phyloP scores from a whole-genome alignment of 2,113 vertebrate genomes.

The Silurus glanis region DNA sequence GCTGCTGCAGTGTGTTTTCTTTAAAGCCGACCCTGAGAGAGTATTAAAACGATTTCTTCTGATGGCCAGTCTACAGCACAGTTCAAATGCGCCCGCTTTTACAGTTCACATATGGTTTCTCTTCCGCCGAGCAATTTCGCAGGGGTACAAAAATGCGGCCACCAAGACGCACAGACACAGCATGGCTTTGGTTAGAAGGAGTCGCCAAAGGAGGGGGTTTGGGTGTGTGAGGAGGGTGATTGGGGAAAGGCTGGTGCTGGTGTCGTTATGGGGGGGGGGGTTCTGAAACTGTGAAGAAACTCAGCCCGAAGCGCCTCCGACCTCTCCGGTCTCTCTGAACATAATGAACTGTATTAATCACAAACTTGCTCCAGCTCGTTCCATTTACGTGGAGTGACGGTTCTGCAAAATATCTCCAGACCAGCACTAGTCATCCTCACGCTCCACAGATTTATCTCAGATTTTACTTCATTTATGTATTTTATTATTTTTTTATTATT shows the following conservation, averaged over 20 bases:
- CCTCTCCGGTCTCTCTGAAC: slow-evolving; percentile 29
- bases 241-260: slow-evolving; percentile 28
- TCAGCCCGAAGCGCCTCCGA: slow-evolving; percentile 38
- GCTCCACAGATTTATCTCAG: slow-evolving; percentile 4
- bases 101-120: slow-evolving; percentile 61
- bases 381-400: slow-evolving; percentile 15
- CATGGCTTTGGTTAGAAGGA: slow-evolving; percentile 58
- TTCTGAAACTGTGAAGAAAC: slow-evolving; percentile 49
- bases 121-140: slow-evolving; percentile 56
- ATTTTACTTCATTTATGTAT: slow-evolving; percentile 22
- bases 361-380: slow-evolving; percentile 15
- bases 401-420: slow-evolving; percentile 30
- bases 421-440: slow-evolving; percentile 8
- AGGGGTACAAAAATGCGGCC: slow-evolving; percentile 61
- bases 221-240: too few relatives aligned
- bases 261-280: slow-evolving; percentile 3
- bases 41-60: slow-evolving; percentile 54
- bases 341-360: slow-evolving; percentile 37
- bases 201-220: slow-evolving; percentile 13
- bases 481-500: slow-evolving; percentile 18
- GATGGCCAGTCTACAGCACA: slow-evolving; percentile 61
- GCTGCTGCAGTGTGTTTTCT: slow-evolving; percentile 41
- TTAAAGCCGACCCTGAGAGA: slow-evolving; percentile 54
- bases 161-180: slow-evolving; percentile 53
- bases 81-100: slow-evolving; percentile 60